These are phyloP conservation scores for Mystacornis crossleyi DNA, from an alignment of 2,113 vertebrate genomes.

Conservation along the genomic window DNA sequence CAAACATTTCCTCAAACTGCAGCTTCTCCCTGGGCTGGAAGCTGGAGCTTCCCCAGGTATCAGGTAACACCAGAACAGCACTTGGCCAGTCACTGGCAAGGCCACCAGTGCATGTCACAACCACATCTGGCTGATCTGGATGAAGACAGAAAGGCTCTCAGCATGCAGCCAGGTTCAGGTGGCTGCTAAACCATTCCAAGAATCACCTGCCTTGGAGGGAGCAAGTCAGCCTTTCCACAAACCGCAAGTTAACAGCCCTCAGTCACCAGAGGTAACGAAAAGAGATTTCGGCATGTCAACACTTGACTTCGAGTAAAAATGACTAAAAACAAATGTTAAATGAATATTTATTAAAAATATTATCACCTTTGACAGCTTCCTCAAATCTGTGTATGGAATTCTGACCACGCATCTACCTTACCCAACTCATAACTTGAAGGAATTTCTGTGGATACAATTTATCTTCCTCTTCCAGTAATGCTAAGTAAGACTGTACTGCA, in stretches of 20 bases:
- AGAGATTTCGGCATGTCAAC: neutral
- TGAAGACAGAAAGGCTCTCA: neutral
- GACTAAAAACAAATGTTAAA: neutral
- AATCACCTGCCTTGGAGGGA: neutral
- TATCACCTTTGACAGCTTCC: neutral
- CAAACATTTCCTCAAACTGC: neutral
- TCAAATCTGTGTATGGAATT: neutral
- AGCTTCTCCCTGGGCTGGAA: neutral
- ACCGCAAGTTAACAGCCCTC: neutral
- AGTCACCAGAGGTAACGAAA: neutral
- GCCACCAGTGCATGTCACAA: neutral
- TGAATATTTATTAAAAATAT: neutral
- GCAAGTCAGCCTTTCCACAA: neutral
- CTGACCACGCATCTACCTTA: constrained; percentile 68
- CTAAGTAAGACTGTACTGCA: constrained; percentile 87
- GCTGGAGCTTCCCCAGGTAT: neutral
- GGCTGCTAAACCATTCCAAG: neutral
- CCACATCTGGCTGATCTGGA: neutral
- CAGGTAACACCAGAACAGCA: neutral
- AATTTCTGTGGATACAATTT: constrained; percentile 89
- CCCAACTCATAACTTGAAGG: constrained; percentile 98
- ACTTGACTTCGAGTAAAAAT: neutral
- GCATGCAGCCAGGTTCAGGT: neutral
- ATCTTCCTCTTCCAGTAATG: constrained; percentile 78
- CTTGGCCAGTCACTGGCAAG: neutral